These are phyloP conservation scores for Gonatopus flavifemur DNA, from an alignment of 1,140 invertebrate species.

Conservation along the genomic window DNA sequence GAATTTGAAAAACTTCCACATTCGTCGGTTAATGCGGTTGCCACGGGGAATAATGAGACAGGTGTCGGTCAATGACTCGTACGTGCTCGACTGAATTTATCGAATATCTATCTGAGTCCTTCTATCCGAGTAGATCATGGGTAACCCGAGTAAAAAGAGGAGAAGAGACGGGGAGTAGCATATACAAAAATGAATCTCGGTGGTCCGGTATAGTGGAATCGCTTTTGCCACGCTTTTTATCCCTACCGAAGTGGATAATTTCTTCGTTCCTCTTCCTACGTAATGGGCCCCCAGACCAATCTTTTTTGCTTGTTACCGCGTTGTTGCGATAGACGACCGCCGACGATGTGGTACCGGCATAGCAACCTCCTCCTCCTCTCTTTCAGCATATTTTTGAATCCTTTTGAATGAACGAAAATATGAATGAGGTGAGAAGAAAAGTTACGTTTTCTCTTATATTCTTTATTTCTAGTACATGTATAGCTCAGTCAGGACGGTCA, in stretches of 20 bases:
- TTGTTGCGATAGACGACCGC: constrained; percentile 26
- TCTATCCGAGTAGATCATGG: too few species aligned
- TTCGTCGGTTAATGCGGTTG: background rate
- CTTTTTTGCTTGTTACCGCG: constrained; percentile 51
- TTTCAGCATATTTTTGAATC: too few species aligned
- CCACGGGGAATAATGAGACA: background rate
- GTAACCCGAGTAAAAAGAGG: too few species aligned
- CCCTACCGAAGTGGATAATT: constrained; percentile 43
- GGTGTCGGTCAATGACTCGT: constrained; percentile 11
- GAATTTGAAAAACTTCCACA: background rate
- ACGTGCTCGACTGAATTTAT: too few species aligned
- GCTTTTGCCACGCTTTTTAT: constrained; percentile 52
- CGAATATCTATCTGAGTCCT: too few species aligned
- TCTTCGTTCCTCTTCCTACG: constrained; percentile 43
- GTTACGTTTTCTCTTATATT: background rate
- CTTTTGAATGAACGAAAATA: constrained; percentile 53
- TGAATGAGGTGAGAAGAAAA: constrained; percentile 40
- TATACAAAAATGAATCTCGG: constrained; percentile 36
- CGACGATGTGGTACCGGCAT: constrained; percentile 6
- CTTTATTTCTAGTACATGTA: background rate
- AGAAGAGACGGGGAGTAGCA: constrained; percentile 1
- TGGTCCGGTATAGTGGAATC: constrained; percentile 39
- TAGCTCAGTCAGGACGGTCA: background rate
- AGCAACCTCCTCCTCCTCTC: constrained; percentile 7
- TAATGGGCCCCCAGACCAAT: constrained; percentile 41